Percentiles rank a stretch among this genome's conserved stretches.
Evolutionary conservation across 2,888 invertebrate genomes (phyloP).

Genomic region (Eilema caniola): DNA sequence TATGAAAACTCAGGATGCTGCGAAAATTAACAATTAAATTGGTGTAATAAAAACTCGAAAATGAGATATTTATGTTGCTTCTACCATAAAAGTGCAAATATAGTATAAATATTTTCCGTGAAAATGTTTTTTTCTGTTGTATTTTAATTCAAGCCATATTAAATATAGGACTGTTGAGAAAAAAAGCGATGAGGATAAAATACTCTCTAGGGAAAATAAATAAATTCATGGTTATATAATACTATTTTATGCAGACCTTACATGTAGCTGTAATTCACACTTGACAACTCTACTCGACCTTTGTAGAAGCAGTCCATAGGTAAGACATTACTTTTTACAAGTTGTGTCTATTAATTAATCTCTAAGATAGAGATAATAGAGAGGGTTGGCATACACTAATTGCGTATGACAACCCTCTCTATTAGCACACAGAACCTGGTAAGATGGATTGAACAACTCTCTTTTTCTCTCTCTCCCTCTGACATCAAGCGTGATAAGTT

Average conservation of each 20-base stretch:
- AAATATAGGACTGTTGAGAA: slow-evolving; percentile 1
- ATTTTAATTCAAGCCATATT: background rate
- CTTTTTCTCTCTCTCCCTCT: too few relatives aligned
- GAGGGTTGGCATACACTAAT: too few relatives aligned
- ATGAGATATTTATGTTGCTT: background rate
- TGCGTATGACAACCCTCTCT: too few relatives aligned
- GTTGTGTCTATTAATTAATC: too few relatives aligned
- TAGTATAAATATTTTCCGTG: background rate
- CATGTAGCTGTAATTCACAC: background rate
- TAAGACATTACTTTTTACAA: background rate
- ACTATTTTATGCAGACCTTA: background rate
- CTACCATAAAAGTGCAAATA: background rate
- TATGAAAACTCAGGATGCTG: too few relatives aligned
- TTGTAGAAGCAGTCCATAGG: background rate
- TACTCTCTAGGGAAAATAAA: background rate
- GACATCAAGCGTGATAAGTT: too few relatives aligned
- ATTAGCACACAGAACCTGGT: too few relatives aligned
- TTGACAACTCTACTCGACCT: background rate
- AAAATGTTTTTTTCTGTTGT: background rate
- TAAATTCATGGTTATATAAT: background rate
- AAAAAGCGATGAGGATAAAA: background rate
- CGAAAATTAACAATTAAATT: background rate
- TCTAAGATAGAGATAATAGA: too few relatives aligned
- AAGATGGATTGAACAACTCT: too few relatives aligned
- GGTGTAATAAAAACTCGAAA: background rate